phyloP scores from a whole-genome alignment of 2,888 invertebrate species.

The Geophilus truncorum region DNA sequence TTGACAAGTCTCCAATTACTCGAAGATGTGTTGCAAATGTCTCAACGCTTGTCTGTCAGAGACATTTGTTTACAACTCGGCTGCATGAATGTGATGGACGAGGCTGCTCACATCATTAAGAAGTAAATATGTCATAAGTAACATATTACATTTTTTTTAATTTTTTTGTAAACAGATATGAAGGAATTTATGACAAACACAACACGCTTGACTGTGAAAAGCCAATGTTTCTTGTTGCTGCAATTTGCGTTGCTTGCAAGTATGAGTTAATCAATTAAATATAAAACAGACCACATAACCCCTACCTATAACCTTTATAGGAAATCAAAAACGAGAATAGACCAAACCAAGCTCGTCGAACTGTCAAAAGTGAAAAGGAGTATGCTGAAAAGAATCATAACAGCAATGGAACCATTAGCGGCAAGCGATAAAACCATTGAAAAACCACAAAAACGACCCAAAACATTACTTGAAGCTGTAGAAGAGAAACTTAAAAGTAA shows the following conservation, averaged over 20 bases:
- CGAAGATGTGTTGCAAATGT: slow-evolving; percentile 28
- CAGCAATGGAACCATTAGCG: not conserved
- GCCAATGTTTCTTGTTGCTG: slow-evolving; percentile 31
- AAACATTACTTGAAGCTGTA: not conserved
- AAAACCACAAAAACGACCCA: no score
- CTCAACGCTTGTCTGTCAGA: not conserved
- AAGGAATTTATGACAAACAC: slow-evolving; percentile 1
- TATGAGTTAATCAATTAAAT: no score
- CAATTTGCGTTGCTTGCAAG: slow-evolving; percentile 34
- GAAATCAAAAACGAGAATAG: not conserved
- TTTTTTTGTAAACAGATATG: not conserved
- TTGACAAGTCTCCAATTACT: slow-evolving; percentile 23
- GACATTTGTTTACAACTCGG: slow-evolving; percentile 35
- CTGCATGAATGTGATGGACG: slow-evolving; percentile 25
- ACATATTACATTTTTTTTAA: not conserved
- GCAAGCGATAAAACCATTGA: not conserved
- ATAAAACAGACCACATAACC: no score
- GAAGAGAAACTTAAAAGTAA: not conserved
- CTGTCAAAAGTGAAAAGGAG: not conserved
- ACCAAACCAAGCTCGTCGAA: not conserved
- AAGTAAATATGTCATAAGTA: not conserved
- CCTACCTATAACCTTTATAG: no score
- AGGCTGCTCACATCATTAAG: slow-evolving; percentile 30
- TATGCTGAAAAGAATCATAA: slow-evolving; percentile 1
- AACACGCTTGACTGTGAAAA: not conserved